Base-by-base conservation (phyloP, 2,888 invertebrate species). In the Chrysotoxum bicinctum region DNA sequence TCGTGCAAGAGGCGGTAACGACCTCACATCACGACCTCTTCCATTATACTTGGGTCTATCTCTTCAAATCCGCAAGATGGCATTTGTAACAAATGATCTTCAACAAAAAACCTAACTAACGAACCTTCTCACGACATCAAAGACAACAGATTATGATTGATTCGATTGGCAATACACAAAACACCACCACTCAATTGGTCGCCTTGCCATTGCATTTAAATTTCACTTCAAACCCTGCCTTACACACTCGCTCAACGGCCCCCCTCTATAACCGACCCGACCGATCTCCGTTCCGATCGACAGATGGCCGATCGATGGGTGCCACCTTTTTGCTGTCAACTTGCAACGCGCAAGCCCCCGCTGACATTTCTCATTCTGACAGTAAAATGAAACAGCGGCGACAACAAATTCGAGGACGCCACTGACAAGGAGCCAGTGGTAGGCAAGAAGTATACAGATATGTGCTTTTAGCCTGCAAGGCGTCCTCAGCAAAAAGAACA, bases 121-220 rank as follows among this genome's bases (percentile, higher is more conserved):
- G 58, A 84, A 75, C 74, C 69, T 56, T 85, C 85, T 85, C 85
- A 85, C 85, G 85, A 85, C 81, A 77, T 84, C 75, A 81, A 77
- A 81, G 84, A 85, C 85, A 76, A 81, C 76, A 77, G 85, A 85
- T 77, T 85, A 85, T 85, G 85, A 85, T 85, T 85, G 85, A 85
- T 85, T 81, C 85, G 85, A 85, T 77, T 85, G 85, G 85, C 77
- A 85, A 80, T 76, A 70, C 48, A 84, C 10, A 32, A 69, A 68
- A 32, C 62, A 68, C 74, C 69, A 62, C 54, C 66, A 68, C 62
- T 78, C 83, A 79, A 79, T 78, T 83, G 83, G 74, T 68, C 72
- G 54, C 40, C 60, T 62, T 70, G 74, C 45, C 72, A 70, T 60
- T 75, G 84, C 84, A 80, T 66, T 84, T 62, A 68, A 50, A 75